Base-by-base conservation (phyloP, 2,888 invertebrate species). In the Euplexia lucipara region DNA sequence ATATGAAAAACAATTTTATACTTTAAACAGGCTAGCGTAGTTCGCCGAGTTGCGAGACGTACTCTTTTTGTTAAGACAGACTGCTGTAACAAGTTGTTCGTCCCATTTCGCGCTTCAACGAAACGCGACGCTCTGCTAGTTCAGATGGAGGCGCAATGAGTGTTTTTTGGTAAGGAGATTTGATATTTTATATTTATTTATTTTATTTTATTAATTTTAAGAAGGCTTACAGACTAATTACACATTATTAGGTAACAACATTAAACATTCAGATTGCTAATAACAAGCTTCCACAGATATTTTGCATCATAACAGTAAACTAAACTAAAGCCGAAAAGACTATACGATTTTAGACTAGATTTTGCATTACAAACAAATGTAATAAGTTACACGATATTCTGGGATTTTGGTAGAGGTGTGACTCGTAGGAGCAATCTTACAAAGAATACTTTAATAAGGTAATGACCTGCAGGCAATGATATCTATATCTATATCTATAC, bases 81-180 rank as follows among this genome's bases (percentile, higher is more conserved):
- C 83, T 84, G 84, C 86, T 87, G 47, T 66, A 89, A 90, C 90
- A 90, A 90, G 88, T 90, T 84, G 84, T 83, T 83, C 85, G 88
- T 87, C 82, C 89, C 86, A 91, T 91, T 91, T 91, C 88, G 68
- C 80, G 81, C 81, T 81, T 82, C 78, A 81, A 52, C 80, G 82
- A 79, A 70, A 77, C 63, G 63, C 74, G 66, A 64, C 60, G 78
- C 72, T 70, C 52, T 44, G 45, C 18, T 44, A 7, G 2, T 72
- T 61, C 54, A n/a, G 75, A 42, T 32, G 35, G 22, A 1, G 75
- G 18, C 26, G 39, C 65, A 62, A 22, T 48, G 37, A 32, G 73
- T 5, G 32, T n/a, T 34, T 54, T n/a, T 18, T 20, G 12, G 18
- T 59, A 39, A 9, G 39, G 32, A 16, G 34, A n/a, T n/a, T n/a